Conservation (phyloP, 2,888 invertebrate species). For the Schizaphis graminum region DNA sequence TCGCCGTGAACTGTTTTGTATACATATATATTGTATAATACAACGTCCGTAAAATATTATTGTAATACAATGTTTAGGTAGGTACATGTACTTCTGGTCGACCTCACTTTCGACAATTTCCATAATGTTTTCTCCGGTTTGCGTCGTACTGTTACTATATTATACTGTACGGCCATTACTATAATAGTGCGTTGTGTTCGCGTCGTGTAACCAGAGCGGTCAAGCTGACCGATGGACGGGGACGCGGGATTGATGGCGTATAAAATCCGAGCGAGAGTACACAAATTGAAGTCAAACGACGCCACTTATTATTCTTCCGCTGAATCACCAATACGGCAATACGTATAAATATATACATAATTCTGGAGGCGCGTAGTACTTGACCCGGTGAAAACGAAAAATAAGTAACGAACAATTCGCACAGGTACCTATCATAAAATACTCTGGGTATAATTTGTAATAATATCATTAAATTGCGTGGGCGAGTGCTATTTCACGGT, state of each 20-base stretch:
- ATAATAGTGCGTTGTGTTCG: not conserved
- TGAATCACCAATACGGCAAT: not conserved
- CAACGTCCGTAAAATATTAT: not conserved
- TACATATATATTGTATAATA: not conserved
- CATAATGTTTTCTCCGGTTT: slow-evolving; percentile 1
- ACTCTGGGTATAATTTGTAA: not conserved
- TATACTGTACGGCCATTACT: not conserved
- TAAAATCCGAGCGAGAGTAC: not conserved
- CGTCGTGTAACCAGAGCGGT: not conserved
- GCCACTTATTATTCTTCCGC: not conserved
- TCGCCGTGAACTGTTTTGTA: not conserved
- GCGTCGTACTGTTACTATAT: not conserved
- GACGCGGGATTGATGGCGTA: not conserved
- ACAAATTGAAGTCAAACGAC: not conserved
- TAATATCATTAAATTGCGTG: not conserved
- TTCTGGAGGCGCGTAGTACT: not conserved
- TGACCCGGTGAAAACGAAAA: not conserved
- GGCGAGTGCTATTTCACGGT: not conserved
- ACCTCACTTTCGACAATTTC: not conserved
- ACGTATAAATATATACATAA: not conserved
- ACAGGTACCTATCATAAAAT: not conserved
- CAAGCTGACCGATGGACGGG: not conserved
- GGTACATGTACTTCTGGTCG: not conserved
- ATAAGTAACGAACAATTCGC: not conserved
- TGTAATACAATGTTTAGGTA: not conserved